These are phyloP conservation scores for Amphilophus citrinellus DNA, from an alignment of 2,113 vertebrate species.

Conservation along the genomic window DNA sequence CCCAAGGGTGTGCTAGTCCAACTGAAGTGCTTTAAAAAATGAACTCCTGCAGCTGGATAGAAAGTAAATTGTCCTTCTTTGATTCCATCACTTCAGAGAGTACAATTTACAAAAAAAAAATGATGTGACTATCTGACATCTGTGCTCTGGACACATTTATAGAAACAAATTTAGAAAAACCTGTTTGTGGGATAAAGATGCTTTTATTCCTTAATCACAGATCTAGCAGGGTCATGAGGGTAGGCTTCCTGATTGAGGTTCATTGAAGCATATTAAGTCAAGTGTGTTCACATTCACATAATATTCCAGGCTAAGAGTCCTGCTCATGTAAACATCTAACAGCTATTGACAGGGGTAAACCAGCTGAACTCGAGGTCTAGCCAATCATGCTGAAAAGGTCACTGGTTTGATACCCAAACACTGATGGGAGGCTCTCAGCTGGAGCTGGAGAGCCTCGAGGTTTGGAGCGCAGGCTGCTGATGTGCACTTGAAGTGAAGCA, in stretches of 20 bases:
- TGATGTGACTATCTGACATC: neutral
- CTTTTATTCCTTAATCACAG: neutral
- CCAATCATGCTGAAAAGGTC: conserved; percentile 60
- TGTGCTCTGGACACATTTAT: neutral
- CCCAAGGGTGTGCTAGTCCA: neutral
- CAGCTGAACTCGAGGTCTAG: conserved; percentile 42
- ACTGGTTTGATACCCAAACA: conserved; percentile 43
- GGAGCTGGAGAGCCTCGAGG: conserved; percentile 40
- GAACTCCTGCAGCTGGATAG: neutral
- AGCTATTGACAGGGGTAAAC: conserved; percentile 42
- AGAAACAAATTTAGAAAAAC: neutral
- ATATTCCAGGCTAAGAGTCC: conserved; percentile 15
- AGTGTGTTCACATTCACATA: conserved; percentile 4
- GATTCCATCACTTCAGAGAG: conserved; percentile 3
- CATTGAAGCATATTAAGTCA: conserved; percentile 2
- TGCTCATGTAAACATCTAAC: conserved; percentile 28
- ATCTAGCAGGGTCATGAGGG: neutral
- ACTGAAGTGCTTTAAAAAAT: conserved; percentile 4
- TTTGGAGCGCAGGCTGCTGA: conserved; percentile 33
- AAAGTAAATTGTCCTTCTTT: conserved; percentile 2
- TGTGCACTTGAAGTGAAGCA: conserved; percentile 63
- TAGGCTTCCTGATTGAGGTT: neutral
- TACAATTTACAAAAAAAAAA: neutral
- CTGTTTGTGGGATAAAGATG: neutral
- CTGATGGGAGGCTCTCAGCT: conserved; percentile 46